A percentile compares a stretch with the other conserved stretches of the same genome.
These are phyloP conservation scores for Mellivora capensis DNA, from an alignment of 2,113 vertebrate genomes.

Conservation along the genomic window DNA sequence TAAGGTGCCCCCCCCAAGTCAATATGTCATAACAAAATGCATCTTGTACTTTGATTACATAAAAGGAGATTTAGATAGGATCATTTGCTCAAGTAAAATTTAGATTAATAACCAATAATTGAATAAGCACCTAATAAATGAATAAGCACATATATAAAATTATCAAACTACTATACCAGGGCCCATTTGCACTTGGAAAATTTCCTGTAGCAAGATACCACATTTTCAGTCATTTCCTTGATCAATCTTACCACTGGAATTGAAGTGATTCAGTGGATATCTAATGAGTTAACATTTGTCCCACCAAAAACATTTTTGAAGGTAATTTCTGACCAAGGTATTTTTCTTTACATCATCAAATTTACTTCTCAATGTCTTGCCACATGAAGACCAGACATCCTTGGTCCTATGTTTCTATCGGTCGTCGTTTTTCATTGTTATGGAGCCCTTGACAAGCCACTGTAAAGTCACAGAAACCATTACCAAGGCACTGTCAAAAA, in stretches of 20 bases:
- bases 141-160: neutral
- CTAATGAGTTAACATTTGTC: neutral
- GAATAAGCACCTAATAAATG: neutral
- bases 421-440: neutral
- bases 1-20: neutral
- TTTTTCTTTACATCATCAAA: neutral
- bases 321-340: neutral
- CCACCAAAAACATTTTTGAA: neutral
- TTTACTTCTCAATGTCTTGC: neutral
- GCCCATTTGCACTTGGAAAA: neutral
- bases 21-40: neutral
- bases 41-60: neutral
- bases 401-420: neutral
- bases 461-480: neutral
- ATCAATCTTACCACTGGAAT: neutral
- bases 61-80: neutral
- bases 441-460: neutral
- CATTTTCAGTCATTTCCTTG: neutral
- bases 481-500: neutral
- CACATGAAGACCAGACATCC: neutral
- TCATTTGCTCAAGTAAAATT: neutral
- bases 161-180: neutral
- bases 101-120: neutral
- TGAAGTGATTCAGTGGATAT: neutral
- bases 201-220: neutral